Evolutionary conservation across 2,797 vertebrate genomes (phyloP).

Genomic region (Euphonia xanthogaster): DNA sequence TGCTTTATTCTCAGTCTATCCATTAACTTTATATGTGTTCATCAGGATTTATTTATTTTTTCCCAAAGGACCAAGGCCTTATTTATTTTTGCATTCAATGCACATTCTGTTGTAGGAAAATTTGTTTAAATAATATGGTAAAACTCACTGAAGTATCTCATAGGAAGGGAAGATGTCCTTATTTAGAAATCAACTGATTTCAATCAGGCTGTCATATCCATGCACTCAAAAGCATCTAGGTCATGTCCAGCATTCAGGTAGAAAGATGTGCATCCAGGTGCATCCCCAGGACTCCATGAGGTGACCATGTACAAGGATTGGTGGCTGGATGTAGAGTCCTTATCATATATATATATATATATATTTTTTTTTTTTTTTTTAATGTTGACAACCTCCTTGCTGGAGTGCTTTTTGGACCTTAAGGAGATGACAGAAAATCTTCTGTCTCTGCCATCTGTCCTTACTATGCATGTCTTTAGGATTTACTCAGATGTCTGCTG

Average conservation of each 20-base stretch:
- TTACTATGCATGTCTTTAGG: background rate
- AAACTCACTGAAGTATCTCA: background rate
- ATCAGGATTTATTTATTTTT: background rate
- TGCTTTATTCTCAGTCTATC: background rate
- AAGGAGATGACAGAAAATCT: background rate
- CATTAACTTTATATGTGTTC: background rate
- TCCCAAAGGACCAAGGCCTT: background rate
- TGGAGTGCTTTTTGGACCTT: background rate
- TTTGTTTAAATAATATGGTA: background rate
- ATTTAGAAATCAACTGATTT: background rate
- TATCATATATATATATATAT: background rate
- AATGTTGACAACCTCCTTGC: background rate
- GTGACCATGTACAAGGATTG: background rate
- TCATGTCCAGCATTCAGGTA: background rate
- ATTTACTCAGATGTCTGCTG: background rate
- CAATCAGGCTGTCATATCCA: background rate
- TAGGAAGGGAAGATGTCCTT: background rate
- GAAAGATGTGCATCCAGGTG: background rate
- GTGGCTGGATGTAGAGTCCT: background rate
- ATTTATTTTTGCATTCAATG: background rate
- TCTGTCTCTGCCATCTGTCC: background rate
- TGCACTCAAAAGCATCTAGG: background rate
- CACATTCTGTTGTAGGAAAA: background rate
- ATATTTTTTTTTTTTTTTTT: too few relatives aligned
- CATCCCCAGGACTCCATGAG: background rate